Evolutionary conservation across 1,140 invertebrate genomes (phyloP), one percentile per base, ranked within the genome.

Genomic region (Cyrtorhinus lividipennis): DNA sequence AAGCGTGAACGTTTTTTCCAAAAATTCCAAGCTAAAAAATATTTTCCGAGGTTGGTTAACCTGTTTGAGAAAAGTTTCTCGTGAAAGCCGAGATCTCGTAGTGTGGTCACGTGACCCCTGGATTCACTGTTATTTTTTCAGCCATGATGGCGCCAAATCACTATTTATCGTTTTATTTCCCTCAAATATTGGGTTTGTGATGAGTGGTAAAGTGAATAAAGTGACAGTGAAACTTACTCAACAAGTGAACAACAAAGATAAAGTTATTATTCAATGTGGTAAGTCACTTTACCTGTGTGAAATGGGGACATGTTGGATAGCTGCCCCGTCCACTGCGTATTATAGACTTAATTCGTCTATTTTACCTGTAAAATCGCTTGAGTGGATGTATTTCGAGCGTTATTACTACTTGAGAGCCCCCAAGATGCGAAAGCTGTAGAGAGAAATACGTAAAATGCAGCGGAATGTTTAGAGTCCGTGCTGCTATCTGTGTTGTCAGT

Each of bases 401-500:
- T n/a, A n/a, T n/a, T n/a, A n/a, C n/a, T n/a, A n/a, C n/a, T n/a
- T n/a, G n/a, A n/a, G n/a, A n/a, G n/a, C n/a, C n/a, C n/a, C n/a
- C n/a, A n/a, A n/a, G n/a, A n/a, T n/a, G n/a, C n/a, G n/a, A n/a
- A n/a, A n/a, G n/a, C n/a, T n/a, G n/a, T n/a, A n/a, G n/a, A n/a
- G n/a, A n/a, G n/a, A n/a, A n/a, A n/a, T n/a, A n/a, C n/a, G n/a
- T n/a, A n/a, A n/a, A n/a, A n/a, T n/a, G n/a, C n/a, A n/a, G n/a
- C n/a, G n/a, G 30, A 38, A 38, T 38, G 30, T 15, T 38, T 38
- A 38, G 5, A 15, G 30, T 44, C 20, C 44, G 73, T 78, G 75
- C 72, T 75, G 80, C 80, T 80, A 79, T 76, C 81, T 82, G 75
- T 76, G 78, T 79, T 82, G 80, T 82, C 80, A 82, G 81, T 82